These are phyloP conservation scores for Gallinago undulata DNA, from an alignment of 2,113 vertebrate genomes.

Conservation along the genomic window DNA sequence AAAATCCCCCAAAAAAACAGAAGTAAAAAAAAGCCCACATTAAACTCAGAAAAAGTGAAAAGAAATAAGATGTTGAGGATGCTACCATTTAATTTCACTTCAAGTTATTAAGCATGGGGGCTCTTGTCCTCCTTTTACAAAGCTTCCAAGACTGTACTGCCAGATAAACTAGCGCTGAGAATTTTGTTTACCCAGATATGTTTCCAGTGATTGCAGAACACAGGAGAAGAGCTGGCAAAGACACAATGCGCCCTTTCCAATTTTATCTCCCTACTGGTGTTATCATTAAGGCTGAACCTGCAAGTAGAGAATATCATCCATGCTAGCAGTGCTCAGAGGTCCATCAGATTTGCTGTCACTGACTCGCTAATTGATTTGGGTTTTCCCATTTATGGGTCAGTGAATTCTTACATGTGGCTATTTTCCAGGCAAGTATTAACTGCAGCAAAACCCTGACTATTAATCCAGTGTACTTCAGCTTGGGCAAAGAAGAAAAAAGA, in stretches of 20 bases:
- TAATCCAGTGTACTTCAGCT: neutral
- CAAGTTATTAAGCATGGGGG: neutral
- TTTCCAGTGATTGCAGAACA: neutral
- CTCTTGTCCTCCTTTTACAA: neutral
- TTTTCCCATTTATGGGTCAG: slow-evolving; percentile 33
- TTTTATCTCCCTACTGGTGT: neutral
- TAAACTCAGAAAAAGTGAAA: neutral
- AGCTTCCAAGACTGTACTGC: neutral
- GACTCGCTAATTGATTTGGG: slow-evolving; percentile 6
- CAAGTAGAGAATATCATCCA: neutral
- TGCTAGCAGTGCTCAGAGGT: neutral
- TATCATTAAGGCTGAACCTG: neutral
- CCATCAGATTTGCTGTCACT: neutral
- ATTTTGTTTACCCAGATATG: neutral
- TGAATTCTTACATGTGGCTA: neutral
- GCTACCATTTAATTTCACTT: neutral
- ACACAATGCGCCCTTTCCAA: neutral
- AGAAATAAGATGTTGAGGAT: neutral
- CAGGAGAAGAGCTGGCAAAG: neutral
- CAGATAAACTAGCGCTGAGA: neutral
- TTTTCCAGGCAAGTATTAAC: slow-evolving; percentile 2
- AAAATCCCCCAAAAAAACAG: neutral
- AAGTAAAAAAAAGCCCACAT: fast-evolving
- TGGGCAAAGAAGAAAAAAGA: neutral
- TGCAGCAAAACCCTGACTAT: neutral